Evolutionary conservation across 2,797 vertebrate species (phyloP), one percentile per base, ranked within the genome.

Genomic region (Menidia menidia): DNA sequence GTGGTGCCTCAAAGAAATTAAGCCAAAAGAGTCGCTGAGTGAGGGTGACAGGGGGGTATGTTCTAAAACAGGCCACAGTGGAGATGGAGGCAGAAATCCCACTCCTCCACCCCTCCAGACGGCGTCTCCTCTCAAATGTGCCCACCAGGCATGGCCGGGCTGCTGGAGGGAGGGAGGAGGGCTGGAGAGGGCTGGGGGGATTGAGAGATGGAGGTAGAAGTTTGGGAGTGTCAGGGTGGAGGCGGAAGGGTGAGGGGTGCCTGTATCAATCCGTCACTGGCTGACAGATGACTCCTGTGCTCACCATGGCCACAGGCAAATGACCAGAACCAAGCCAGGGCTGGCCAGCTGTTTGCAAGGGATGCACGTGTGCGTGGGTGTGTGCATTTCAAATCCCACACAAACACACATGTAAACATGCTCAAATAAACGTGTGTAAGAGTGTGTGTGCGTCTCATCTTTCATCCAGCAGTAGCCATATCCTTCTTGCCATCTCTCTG

Each of bases 211-310:
- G 81, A 79, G 81, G 76, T 81, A 75, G 74, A 83, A 83, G 75
- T 85, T 79, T 86, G 71, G 76, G 82, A 81, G 75, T 47, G 72
- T 76, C 45, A 39, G 65, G 64, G 92, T 92, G 93, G 51, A 50
- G 72, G 77, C 16, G 39, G 60, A 53, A 70, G 56, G 67, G 30
- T 44, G 52, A 73, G 73, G 86, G 94, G 94, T 95, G 95, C 96
- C 96, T 91, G 88, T 95, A 96, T 96, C 95, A 96, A 96, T 98
- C 96, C 95, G 93, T 97, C 96, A 96, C 91, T 88, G 33, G 85
- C 85, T 96, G 96, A 96, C 96, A 96, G 95, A 94, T 94, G 94
- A 92, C 95, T 93, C 90, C 94, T 92, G 94, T 87, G 94, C 93
- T 93, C 83, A 70, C 89, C 85, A 87, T 87, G 95, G 91, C 95